Percentiles rank a stretch among this genome's conserved stretches.
Conservation (phyloP, 2,888 invertebrate genomes). For the Xylophagus ater region DNA sequence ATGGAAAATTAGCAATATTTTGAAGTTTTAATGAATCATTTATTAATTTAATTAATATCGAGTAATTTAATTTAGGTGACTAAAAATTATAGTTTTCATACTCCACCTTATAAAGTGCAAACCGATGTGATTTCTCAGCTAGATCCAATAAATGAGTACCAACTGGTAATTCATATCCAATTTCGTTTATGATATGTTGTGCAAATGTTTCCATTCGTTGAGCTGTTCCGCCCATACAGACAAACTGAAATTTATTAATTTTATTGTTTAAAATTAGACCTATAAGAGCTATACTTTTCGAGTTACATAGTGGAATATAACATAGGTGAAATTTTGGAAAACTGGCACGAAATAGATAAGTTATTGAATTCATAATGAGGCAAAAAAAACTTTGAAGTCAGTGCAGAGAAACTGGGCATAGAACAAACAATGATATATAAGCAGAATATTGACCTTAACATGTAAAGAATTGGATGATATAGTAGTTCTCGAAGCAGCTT, state of each 20-base stretch:
- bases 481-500: no score
- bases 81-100: conserved; percentile 41
- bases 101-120: conserved; percentile 85
- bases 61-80: not conserved
- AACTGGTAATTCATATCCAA: conserved; percentile 66
- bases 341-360: no score
- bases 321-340: no score
- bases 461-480: no score
- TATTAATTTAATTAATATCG: not conserved
- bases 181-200: conserved; percentile 67
- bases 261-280: not conserved
- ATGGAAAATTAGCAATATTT: not conserved
- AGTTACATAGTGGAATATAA: no score
- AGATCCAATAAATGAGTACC: conserved; percentile 75
- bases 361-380: no score
- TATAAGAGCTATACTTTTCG: not conserved
- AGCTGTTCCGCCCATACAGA: conserved; percentile 91
- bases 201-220: conserved; percentile 85
- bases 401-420: no score
- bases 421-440: no score
- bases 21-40: not conserved
- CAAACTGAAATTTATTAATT: conserved; percentile 52
- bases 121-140: conserved; percentile 75
- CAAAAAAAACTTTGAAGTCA: no score
- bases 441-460: no score